Evolutionary conservation across 2,113 vertebrate species (phyloP), one percentile per base, ranked within the genome.

Genomic region (Chaetodon trifascialis): DNA sequence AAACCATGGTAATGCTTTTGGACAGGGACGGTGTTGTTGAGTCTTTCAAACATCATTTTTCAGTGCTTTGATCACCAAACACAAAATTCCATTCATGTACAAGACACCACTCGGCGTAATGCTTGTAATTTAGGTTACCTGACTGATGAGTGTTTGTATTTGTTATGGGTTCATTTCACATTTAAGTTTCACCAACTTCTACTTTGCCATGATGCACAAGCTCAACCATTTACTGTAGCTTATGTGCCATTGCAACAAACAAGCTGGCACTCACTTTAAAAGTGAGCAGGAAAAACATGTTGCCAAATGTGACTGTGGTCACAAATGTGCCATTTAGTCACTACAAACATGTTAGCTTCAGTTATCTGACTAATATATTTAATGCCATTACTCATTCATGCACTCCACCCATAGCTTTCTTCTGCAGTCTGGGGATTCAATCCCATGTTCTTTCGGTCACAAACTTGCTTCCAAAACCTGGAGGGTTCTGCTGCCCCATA

Each of bases 401-500:
- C 62, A n/a, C 60, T 44, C 46, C 58, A 55, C 40, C 23, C 25
- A 68, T 11, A 51, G 30, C n/a, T 65, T 73, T 81, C 49, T 38
- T 71, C 14, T 23, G 30, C 21, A 66, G 62, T 71, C 30, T 69
- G 10, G 12, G 30, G 44, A 76, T 73, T 78, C 21, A 76, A 79
- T 82, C 38, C 73, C 67, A 47, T 1, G 4, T 34, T 83, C 76
- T 63, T 69, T 73, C 4, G 59, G 70, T 80, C 77, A 76, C 63
- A 86, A 71, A 73, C 64, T 58, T 88, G 36, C 68, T 70, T 54
- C 51, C 47, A 83, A 83, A 84, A 80, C 82, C 76, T 80, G 75
- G 38, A 82, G 62, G 62, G 79, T 62, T 76, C 59, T 60, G 11
- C 38, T 42, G 58, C 38, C 16, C 65, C 72, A 85, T 83, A 85